Conservation (phyloP, 2,888 invertebrate species). For the Galeopsomyia nigrocyanea region DNA sequence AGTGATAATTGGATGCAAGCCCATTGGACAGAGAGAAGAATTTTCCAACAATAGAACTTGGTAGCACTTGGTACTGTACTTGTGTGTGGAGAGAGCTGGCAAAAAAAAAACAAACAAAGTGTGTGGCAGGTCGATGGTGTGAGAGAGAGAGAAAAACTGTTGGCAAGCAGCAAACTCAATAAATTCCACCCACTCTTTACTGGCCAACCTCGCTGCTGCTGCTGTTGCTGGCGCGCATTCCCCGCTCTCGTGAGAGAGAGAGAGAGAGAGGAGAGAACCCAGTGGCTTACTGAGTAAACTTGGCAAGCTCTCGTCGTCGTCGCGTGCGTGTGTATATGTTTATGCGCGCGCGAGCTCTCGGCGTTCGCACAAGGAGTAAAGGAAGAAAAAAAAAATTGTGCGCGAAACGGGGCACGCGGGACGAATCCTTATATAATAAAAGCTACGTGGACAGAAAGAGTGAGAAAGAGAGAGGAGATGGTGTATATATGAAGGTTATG, state of each 20-base stretch:
- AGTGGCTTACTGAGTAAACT: not conserved
- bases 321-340: conserved; percentile 28
- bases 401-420: conserved; percentile 25
- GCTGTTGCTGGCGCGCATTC: no score
- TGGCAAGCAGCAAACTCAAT: not conserved
- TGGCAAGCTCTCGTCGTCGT: conserved; percentile 1
- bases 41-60: conserved; percentile 5
- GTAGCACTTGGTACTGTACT: conserved; percentile 2
- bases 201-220: no score
- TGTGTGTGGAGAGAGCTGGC: no score
- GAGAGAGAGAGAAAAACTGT: not conserved
- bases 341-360: conserved; percentile 10
- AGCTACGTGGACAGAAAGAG: not conserved
- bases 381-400: conserved; percentile 21
- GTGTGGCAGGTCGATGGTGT: not conserved
- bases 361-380: no score
- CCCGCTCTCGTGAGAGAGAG: no score
- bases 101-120: not conserved
- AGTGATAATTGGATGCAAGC: conserved; percentile 6
- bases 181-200: no score
- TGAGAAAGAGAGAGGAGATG: no score
- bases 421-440: conserved; percentile 39
- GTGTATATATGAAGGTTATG: no score
- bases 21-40: no score
- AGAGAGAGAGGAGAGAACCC: not conserved